Evolutionary conservation across 2,797 vertebrate species (phyloP).

Genomic region (Otolemur crassicaudatus): DNA sequence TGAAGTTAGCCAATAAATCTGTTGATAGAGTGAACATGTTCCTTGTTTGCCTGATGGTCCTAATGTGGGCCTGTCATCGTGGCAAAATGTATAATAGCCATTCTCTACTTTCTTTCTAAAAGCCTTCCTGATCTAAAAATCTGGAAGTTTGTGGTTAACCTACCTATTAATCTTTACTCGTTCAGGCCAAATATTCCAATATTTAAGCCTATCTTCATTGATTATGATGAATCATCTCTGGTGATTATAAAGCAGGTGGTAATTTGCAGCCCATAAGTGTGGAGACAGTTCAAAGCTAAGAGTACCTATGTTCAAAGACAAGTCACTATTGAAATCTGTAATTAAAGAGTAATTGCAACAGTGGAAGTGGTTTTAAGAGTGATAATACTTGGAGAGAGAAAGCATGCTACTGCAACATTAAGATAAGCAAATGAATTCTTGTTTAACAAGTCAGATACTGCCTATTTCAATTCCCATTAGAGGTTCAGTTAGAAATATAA

Average conservation of each 20-base stretch:
- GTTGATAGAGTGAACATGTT: background rate
- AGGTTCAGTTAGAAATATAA: constrained; percentile 72
- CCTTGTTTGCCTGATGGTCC: background rate
- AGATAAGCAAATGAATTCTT: constrained; percentile 63
- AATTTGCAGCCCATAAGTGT: background rate
- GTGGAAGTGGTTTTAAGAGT: background rate
- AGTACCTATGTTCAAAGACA: background rate
- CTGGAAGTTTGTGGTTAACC: background rate
- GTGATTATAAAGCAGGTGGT: background rate
- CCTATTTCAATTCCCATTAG: constrained; percentile 61
- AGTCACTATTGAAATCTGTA: background rate
- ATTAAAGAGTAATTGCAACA: background rate
- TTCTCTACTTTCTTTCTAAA: background rate
- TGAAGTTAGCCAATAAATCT: background rate
- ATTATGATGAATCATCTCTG: background rate
- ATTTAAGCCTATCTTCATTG: background rate
- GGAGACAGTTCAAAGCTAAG: background rate
- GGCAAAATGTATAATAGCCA: background rate
- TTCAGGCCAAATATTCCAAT: background rate
- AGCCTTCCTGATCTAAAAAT: constrained; percentile 27
- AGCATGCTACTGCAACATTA: background rate
- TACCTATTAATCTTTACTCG: background rate
- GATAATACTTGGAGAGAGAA: background rate
- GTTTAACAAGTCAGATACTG: constrained; percentile 67
- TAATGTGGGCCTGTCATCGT: background rate